These are phyloP conservation scores for Meteorus sp. DNA, from an alignment of 1,140 invertebrate genomes.

Conservation along the genomic window DNA sequence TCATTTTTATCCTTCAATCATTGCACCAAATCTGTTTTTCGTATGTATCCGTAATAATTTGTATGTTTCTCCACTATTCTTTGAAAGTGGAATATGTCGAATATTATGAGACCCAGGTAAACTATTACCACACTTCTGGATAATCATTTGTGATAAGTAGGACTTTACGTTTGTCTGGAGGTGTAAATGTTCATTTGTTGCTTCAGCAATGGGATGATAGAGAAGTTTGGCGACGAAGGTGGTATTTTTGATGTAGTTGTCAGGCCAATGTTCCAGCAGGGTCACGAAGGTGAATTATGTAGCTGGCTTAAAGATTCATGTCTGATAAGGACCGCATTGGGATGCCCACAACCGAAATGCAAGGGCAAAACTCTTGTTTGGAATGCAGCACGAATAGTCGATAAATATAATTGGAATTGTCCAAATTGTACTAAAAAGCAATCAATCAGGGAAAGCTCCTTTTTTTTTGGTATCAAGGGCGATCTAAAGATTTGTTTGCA, in stretches of 20 bases:
- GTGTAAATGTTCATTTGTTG: no score
- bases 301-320: constrained; percentile 57
- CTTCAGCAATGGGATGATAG: constrained; percentile 27
- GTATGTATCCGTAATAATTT: no score
- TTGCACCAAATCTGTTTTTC: no score
- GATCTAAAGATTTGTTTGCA: constrained; percentile 56
- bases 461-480: constrained; percentile 57
- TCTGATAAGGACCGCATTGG: constrained; percentile 48
- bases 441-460: constrained; percentile 56
- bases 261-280: constrained; percentile 55
- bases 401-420: constrained; percentile 59
- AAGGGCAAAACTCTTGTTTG: constrained; percentile 50
- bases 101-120: no score
- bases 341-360: constrained; percentile 48
- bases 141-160: no score
- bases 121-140: no score
- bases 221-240: constrained; percentile 48
- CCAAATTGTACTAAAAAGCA: constrained; percentile 49
- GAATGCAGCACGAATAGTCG: constrained; percentile 55
- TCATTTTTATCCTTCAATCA: no score
- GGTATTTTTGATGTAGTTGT: constrained; percentile 56
- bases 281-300: constrained; percentile 59
- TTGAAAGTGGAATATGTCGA: no score
- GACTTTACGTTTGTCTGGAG: no score
- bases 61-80: no score